Conservation (phyloP, 1,140 invertebrate genomes). For the Platyura marginata region DNA sequence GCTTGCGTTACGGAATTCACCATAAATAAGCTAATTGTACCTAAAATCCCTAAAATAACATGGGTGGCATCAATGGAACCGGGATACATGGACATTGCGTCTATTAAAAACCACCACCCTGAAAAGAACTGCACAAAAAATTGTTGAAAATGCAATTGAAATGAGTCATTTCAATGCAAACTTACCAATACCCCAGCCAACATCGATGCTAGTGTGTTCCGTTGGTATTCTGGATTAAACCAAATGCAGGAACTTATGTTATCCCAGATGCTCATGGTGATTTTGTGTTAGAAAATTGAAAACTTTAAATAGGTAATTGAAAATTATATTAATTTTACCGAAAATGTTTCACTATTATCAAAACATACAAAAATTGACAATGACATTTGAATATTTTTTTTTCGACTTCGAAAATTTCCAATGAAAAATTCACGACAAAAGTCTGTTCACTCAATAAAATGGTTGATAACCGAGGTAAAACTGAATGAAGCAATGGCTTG, state of each 20-base stretch:
- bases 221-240: conserved; percentile 34
- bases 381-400: too few relatives aligned
- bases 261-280: conserved; percentile 1
- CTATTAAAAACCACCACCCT: conserved; percentile 97
- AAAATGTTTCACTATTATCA: too few relatives aligned
- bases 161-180: not conserved
- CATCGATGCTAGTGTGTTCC: conserved; percentile 70
- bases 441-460: too few relatives aligned
- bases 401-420: too few relatives aligned
- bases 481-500: too few relatives aligned
- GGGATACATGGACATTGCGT: conserved; percentile 63
- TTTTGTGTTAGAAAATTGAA: too few relatives aligned
- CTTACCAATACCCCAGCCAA: conserved; percentile 66
- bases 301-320: too few relatives aligned
- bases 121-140: conserved; percentile 63
- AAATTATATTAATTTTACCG: too few relatives aligned
- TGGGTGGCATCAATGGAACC: conserved; percentile 51
- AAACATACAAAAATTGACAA: too few relatives aligned
- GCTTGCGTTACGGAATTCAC: conserved; percentile 94
- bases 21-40: conserved; percentile 89
- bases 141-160: not conserved
- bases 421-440: too few relatives aligned
- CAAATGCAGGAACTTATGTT: conserved; percentile 3
- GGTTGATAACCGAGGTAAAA: too few relatives aligned
- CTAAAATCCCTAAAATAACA: conserved; percentile 86